Percentiles rank a stretch among this genome's conserved stretches.
Conservation (phyloP, 2,888 invertebrate species). For the Amblyteles armatorius region DNA sequence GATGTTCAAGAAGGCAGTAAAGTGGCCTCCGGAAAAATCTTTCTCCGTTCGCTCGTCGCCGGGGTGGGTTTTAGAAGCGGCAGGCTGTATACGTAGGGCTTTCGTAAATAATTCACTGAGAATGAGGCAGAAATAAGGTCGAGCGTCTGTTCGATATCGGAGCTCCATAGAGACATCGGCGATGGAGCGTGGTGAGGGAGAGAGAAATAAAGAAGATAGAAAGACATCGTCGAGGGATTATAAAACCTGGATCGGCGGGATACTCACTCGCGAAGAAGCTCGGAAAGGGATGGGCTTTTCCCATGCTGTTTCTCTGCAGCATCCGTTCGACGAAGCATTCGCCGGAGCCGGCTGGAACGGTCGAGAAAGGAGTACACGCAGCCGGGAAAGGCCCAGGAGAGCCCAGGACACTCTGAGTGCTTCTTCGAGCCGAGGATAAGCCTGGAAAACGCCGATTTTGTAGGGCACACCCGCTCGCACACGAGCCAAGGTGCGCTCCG, state of each 20-base stretch:
- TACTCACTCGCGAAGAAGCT: constrained; percentile 40
- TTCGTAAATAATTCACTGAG: constrained; percentile 62
- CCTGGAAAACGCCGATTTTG: constrained; percentile 74
- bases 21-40: constrained; percentile 11
- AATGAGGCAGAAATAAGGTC: constrained; percentile 59
- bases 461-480: constrained; percentile 60
- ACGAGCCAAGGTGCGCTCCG: constrained; percentile 20
- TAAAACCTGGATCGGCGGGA: constrained; percentile 53
- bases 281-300: constrained; percentile 30
- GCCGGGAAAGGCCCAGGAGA: constrained; percentile 54
- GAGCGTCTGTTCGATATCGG: constrained; percentile 64
- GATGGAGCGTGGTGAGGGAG: not conserved
- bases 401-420: constrained; percentile 61
- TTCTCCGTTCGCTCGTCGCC: constrained; percentile 22
- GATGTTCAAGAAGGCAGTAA: constrained; percentile 3
- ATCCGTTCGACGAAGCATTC: constrained; percentile 36
- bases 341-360: constrained; percentile 35
- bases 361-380: constrained; percentile 50
- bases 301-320: constrained; percentile 18
- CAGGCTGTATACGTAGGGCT: constrained; percentile 17
- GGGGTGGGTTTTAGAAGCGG: not conserved
- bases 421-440: constrained; percentile 71
- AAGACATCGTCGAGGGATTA: constrained; percentile 61
- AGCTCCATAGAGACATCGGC: constrained; percentile 35
- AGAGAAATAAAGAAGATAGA: constrained; percentile 23